phyloP scores from a whole-genome alignment of 2,113 vertebrate genomes.

The Calcarius ornatus region DNA sequence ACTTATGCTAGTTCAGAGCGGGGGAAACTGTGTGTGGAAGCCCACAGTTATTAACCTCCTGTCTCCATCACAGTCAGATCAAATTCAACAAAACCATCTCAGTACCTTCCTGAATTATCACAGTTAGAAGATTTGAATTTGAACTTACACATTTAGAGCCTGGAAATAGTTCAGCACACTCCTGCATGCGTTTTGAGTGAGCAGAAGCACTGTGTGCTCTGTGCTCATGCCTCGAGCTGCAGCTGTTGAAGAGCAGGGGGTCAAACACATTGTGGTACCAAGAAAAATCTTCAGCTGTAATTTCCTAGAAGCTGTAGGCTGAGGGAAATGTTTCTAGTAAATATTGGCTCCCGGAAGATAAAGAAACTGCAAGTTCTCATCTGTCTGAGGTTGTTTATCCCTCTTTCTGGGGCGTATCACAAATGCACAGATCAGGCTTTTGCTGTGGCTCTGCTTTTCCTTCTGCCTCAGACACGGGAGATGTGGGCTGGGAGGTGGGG shows the following conservation, averaged over 20 bases:
- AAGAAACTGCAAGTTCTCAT: neutral
- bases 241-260: neutral
- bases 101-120: neutral
- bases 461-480: neutral
- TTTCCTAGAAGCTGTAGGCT: neutral
- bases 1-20: neutral
- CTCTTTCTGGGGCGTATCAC: neutral
- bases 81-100: neutral
- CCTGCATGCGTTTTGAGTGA: neutral
- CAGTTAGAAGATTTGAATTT: neutral
- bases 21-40: accelerated
- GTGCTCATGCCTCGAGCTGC: neutral
- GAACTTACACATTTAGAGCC: neutral
- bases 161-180: neutral
- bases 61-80: neutral
- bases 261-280: neutral
- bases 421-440: neutral
- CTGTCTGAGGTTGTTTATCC: neutral
- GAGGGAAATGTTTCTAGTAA: neutral
- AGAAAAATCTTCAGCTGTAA: neutral
- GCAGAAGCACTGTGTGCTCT: neutral
- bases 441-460: neutral
- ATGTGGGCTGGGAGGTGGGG: neutral
- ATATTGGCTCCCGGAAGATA: neutral
- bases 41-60: neutral